Conservation (phyloP, 2,113 vertebrate species). For the Lepus europaeus region DNA sequence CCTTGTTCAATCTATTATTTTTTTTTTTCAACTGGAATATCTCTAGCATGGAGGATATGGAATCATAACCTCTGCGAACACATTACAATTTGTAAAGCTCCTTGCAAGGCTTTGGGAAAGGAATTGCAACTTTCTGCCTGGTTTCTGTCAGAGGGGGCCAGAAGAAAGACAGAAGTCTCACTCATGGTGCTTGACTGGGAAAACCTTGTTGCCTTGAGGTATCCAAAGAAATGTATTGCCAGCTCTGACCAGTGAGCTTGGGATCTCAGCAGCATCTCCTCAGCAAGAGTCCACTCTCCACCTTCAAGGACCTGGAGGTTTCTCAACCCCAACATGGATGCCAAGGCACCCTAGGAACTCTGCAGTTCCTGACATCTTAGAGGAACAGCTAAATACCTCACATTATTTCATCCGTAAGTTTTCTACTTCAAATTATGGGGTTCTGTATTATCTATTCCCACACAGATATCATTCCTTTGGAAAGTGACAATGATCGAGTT, state of each 20-base stretch:
- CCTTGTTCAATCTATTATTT: not conserved
- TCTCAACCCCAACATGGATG: not conserved
- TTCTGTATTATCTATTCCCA: not conserved
- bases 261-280: not conserved
- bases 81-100: not conserved
- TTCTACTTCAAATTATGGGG: not conserved
- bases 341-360: constrained; percentile 10
- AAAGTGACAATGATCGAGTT: constrained; percentile 36
- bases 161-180: constrained; percentile 30
- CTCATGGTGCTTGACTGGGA: not conserved
- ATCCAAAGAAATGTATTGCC: not conserved
- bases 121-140: not conserved
- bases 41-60: not conserved
- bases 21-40: constrained; percentile 28
- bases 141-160: not conserved
- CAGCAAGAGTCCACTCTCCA: not conserved
- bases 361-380: constrained; percentile 15
- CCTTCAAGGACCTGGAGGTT: not conserved
- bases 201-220: not conserved
- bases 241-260: not conserved
- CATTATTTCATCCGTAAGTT: not conserved
- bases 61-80: not conserved
- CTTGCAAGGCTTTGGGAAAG: not conserved
- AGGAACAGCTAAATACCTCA: not conserved
- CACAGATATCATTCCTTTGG: constrained; percentile 9